These are phyloP conservation scores for Ictidomys tridecemlineatus DNA, from an alignment of 2,113 vertebrate genomes.

Conservation along the genomic window DNA sequence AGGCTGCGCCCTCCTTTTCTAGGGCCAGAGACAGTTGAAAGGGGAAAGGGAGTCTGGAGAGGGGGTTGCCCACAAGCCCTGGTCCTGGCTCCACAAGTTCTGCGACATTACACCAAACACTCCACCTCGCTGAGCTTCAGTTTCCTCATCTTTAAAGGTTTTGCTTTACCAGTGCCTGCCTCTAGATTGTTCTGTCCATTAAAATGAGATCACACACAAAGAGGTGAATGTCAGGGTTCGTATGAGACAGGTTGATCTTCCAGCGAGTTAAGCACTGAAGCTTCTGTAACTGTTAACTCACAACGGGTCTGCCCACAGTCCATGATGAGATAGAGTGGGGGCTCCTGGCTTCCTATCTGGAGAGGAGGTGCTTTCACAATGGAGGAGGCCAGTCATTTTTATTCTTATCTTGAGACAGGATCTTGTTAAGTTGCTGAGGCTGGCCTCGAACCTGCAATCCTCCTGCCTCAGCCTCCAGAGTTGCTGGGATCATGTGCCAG, in stretches of 20 bases:
- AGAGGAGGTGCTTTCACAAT: background rate
- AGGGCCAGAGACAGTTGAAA: background rate
- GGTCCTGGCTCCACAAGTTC: background rate
- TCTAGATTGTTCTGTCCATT: background rate
- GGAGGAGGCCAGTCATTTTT: background rate
- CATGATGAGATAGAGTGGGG: background rate
- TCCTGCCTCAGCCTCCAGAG: too few species aligned
- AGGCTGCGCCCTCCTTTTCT: background rate
- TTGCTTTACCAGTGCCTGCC: background rate
- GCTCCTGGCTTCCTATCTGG: background rate
- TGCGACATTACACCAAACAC: background rate
- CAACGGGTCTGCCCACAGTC: background rate
- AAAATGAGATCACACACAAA: background rate
- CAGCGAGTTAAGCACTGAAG: background rate
- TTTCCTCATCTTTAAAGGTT: background rate
- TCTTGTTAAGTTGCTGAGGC: too few species aligned
- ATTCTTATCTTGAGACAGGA: too few species aligned
- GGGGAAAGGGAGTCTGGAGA: background rate
- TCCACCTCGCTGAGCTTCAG: background rate
- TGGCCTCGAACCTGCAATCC: too few species aligned
- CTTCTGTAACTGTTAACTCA: background rate
- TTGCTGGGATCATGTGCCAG: too few species aligned
- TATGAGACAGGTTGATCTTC: background rate
- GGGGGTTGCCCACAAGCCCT: background rate
- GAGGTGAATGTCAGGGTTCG: background rate